A percentile compares a stretch with the other conserved stretches of the same genome.
phyloP scores from a whole-genome alignment of 2,888 invertebrate species.

The Polietes domitor region DNA sequence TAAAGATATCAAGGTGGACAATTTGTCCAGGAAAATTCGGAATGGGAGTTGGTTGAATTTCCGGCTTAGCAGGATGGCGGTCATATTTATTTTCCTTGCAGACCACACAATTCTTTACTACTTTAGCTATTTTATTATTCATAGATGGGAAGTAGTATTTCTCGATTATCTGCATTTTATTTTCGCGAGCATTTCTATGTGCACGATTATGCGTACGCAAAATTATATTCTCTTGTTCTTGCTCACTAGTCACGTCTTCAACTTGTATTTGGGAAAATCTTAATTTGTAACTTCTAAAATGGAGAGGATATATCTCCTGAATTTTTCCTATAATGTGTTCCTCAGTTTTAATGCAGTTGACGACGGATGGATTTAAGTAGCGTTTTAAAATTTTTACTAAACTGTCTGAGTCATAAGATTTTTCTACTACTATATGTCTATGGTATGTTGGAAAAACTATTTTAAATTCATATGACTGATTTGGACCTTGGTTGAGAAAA shows the following conservation, averaged over 20 bases:
- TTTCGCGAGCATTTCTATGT: constrained; percentile 36
- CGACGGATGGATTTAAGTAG: not conserved
- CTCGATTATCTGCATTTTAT: constrained; percentile 29
- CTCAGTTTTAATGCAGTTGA: not conserved
- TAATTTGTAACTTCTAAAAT: not conserved
- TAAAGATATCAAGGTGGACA: constrained; percentile 35
- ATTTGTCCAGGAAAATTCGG: constrained; percentile 33
- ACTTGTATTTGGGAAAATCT: not conserved
- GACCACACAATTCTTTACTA: constrained; percentile 6
- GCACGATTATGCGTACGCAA: constrained; percentile 27
- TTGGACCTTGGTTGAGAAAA: not conserved
- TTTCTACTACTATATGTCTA: not conserved
- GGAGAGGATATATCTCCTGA: not conserved
- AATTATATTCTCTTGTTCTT: constrained; percentile 29
- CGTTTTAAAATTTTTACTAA: not conserved
- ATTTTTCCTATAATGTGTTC: not conserved
- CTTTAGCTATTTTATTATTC: not conserved
- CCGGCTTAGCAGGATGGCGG: constrained; percentile 29
- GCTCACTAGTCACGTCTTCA: not conserved
- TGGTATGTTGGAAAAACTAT: not conserved
- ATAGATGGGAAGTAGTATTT: constrained; percentile 1
- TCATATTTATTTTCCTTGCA: constrained; percentile 35
- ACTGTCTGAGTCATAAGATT: not conserved
- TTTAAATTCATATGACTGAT: not conserved
- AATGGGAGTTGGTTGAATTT: constrained; percentile 23